Conservation (phyloP, 1,140 invertebrate genomes). For the Drosophila virilis region DNA sequence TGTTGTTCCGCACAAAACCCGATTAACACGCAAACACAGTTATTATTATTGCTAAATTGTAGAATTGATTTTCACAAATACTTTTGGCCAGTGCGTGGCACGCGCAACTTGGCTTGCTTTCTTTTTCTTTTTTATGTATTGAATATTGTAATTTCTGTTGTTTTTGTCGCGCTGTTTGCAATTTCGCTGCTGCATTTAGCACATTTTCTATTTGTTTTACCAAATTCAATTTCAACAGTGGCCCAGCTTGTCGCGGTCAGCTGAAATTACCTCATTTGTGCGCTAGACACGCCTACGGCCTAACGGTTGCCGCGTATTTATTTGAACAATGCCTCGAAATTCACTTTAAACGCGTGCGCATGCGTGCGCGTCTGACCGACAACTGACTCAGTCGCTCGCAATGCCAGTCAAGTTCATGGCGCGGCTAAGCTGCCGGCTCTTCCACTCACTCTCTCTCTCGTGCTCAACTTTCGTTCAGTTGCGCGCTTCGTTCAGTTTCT, state of each 20-base stretch:
- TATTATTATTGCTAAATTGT: slow-evolving; percentile 45
- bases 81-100: slow-evolving; percentile 28
- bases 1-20: slow-evolving; percentile 40
- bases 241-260: slow-evolving; percentile 8
- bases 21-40: slow-evolving; percentile 76
- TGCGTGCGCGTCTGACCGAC: slow-evolving; percentile 69
- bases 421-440: slow-evolving; percentile 39
- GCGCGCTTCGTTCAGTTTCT: slow-evolving; percentile 54
- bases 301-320: slow-evolving; percentile 62
- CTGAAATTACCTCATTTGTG: slow-evolving; percentile 71
- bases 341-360: slow-evolving; percentile 51
- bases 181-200: slow-evolving; percentile 78
- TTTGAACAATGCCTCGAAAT: slow-evolving; percentile 14
- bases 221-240: slow-evolving; percentile 16
- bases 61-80: slow-evolving; percentile 43
- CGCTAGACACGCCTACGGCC: slow-evolving; percentile 56
- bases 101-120: slow-evolving; percentile 60
- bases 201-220: slow-evolving; percentile 70
- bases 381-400: slow-evolving; percentile 60
- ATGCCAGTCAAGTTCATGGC: slow-evolving; percentile 67
- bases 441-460: slow-evolving; percentile 7
- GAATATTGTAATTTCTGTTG: slow-evolving; percentile 26
- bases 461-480: slow-evolving; percentile 54
- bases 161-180: slow-evolving; percentile 54
- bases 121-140: slow-evolving; percentile 11